phyloP scores from a whole-genome alignment of 1,140 invertebrate genomes.

The Drosophila baimaii region DNA sequence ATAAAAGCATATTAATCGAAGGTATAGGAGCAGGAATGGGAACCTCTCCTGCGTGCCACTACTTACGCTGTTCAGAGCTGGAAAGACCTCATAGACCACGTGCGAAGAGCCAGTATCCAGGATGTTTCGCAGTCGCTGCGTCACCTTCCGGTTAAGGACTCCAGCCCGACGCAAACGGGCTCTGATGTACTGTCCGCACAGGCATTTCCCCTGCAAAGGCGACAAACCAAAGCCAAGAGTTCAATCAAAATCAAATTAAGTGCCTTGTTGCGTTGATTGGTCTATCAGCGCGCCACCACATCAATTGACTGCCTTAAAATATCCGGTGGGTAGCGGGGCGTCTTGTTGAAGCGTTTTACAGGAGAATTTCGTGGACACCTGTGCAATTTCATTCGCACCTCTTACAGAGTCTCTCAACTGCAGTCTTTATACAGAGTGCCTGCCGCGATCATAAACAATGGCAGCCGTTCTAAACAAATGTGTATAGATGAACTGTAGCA shows the following conservation, averaged over 20 bases:
- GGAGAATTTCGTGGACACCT: constrained; percentile 52
- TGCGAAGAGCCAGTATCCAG: constrained; percentile 77
- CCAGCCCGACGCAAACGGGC: constrained; percentile 78
- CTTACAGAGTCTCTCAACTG: constrained; percentile 31
- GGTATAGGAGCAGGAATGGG: neutral
- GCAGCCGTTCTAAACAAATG: constrained; percentile 28
- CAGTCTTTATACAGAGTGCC: constrained; percentile 8
- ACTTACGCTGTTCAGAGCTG: constrained; percentile 81
- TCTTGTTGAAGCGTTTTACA: constrained; percentile 22
- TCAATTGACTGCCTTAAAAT: constrained; percentile 42
- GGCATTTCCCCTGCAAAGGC: constrained; percentile 76
- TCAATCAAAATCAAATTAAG: constrained; percentile 61
- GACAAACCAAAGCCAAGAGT: constrained; percentile 25
- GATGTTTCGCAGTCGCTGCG: constrained; percentile 76
- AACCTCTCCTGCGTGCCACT: neutral
- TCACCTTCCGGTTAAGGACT: constrained; percentile 80
- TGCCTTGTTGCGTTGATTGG: constrained; percentile 52
- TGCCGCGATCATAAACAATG: constrained; percentile 24
- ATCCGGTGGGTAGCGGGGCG: constrained; percentile 24
- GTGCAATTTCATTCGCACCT: constrained; percentile 67
- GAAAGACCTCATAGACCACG: constrained; percentile 82
- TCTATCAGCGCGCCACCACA: constrained; percentile 27
- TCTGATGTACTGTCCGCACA: constrained; percentile 82
- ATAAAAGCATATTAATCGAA: neutral
- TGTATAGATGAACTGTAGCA: neutral